phyloP scores from a whole-genome alignment of 2,888 invertebrate species.

The Parthenolecanium corni region DNA sequence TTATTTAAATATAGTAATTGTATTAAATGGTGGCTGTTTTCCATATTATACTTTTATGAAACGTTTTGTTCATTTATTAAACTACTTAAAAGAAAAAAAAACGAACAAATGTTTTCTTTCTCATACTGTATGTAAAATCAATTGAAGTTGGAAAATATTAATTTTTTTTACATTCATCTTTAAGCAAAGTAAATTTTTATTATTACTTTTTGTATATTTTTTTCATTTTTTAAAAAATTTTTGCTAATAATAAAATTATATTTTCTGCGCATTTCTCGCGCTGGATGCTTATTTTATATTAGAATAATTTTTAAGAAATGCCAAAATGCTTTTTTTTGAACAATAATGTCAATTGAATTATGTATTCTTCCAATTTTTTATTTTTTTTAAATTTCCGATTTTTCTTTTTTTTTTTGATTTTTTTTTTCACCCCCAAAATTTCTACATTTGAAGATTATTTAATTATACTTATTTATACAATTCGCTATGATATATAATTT shows the following conservation, averaged over 20 bases:
- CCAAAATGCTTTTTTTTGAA: slow-evolving; percentile 6
- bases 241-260: neutral
- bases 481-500: neutral
- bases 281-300: slow-evolving; percentile 20
- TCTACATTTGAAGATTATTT: neutral
- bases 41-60: neutral
- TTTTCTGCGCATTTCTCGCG: slow-evolving; percentile 5
- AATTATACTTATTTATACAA: neutral
- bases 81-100: slow-evolving; percentile 1
- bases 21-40: slow-evolving; percentile 24
- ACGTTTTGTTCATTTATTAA: neutral
- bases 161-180: slow-evolving; percentile 19
- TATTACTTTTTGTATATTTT: slow-evolving; percentile 20
- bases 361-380: slow-evolving; percentile 22
- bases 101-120: slow-evolving; percentile 19
- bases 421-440: slow-evolving; percentile 1
- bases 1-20: slow-evolving; percentile 10
- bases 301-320: neutral
- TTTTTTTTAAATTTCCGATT: slow-evolving; percentile 8
- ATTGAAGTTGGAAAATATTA: slow-evolving; percentile 3
- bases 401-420: neutral
- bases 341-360: slow-evolving; percentile 19
- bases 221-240: too few relatives aligned
- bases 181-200: slow-evolving; percentile 20
- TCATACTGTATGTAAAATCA: slow-evolving; percentile 3